Evolutionary conservation across 23 tunicate species (phyloP), one percentile per base, ranked within the genome.

Genomic region (Corella eumyota): DNA sequence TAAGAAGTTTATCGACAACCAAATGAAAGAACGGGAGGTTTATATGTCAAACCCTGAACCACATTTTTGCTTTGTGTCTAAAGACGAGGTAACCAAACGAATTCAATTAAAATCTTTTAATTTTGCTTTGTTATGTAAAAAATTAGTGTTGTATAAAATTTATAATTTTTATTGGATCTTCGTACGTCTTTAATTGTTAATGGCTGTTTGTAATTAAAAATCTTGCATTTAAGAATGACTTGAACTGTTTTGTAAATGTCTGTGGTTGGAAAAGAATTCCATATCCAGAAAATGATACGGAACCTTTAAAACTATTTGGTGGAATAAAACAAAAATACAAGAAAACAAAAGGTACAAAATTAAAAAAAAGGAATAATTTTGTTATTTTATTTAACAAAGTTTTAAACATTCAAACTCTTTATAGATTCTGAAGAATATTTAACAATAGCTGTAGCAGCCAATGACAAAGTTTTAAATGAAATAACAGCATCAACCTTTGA

Each of bases 211-310:
- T n/a, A n/a, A n/a, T n/a, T n/a, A n/a, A n/a, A n/a, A n/a, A n/a
- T n/a, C n/a, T n/a, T n/a, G n/a, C n/a, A n/a, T n/a, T n/a, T n/a
- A n/a, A n/a, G n/a, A n/a, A n/a, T n/a, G n/a, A n/a, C n/a, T n/a
- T n/a, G n/a, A n/a, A n/a, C n/a, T n/a, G n/a, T 0, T 81, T 25
- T 40, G 51, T 81, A 13, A 81, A 81, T 60, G 25, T 81, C 36
- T 81, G 90, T 60, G 74, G 57, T 9, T 81, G 90, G 90, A 81
- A 81, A 49, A 38, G 79, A 34, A 66, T 81, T 36, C 79, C 90
- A 19, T 72, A 72, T 56, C 79, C 79, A 19, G 64, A 50, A 49
- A 36, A 50, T 57, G 90, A 81, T 6, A 36, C 54, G 0, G 90
- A 81, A 35, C 79, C 90, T 22, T 38, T 81, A 30, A 81, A 73